These are phyloP conservation scores for Podocnemis expansa DNA, from an alignment of 2,113 vertebrate genomes.

Conservation along the genomic window DNA sequence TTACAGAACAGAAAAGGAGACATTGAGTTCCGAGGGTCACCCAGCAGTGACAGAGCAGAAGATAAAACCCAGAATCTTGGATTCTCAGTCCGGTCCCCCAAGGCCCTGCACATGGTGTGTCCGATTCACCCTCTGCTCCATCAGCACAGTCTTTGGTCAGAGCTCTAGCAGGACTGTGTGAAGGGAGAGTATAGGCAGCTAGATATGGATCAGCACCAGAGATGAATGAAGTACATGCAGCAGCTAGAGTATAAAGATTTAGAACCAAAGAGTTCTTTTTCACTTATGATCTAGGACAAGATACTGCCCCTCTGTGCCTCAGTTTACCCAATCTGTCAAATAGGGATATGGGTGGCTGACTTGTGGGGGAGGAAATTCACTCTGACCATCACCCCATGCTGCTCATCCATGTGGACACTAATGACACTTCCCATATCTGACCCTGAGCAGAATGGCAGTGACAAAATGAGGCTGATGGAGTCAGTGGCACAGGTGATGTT, in stretches of 20 bases:
- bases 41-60: not conserved
- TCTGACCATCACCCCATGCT: no score
- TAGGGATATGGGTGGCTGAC: fast-evolving
- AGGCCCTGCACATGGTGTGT: not conserved
- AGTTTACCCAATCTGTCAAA: not conserved
- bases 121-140: not conserved
- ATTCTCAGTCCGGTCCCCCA: not conserved
- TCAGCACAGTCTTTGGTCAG: not conserved
- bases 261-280: no score
- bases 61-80: not conserved
- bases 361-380: not conserved
- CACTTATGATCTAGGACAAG: not conserved
- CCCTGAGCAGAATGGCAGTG: no score
- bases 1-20: not conserved
- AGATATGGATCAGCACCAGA: not conserved
- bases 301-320: not conserved
- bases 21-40: not conserved
- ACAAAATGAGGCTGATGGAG: no score
- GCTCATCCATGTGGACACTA: no score
- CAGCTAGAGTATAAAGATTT: fast-evolving
- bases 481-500: no score
- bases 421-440: no score
- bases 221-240: fast-evolving
- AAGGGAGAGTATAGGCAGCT: not conserved
- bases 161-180: not conserved